Evolutionary conservation across 2,113 vertebrate genomes (phyloP).

Genomic region (Pholis gunnellus): DNA sequence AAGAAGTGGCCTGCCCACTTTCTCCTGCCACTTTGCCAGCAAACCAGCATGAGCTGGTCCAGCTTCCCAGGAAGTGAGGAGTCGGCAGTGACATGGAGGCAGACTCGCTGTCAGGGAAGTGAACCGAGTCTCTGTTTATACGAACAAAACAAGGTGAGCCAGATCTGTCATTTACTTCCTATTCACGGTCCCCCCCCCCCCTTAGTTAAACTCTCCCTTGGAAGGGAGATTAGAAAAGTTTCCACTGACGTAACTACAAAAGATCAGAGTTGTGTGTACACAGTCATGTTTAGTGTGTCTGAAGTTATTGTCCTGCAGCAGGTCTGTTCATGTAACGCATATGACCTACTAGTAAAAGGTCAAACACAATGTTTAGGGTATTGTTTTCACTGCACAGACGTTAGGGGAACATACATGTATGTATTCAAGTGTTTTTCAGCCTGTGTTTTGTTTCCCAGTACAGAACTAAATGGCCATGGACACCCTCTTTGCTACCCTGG

Average conservation of each 20-base stretch:
- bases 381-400: background rate
- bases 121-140: constrained; percentile 26
- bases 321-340: background rate
- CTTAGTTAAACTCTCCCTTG: background rate
- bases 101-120: constrained; percentile 27
- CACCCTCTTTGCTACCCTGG: constrained; percentile 21
- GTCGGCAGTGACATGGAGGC: constrained; percentile 32
- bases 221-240: background rate
- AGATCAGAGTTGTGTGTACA: background rate
- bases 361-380: background rate
- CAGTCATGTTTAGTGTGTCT: background rate
- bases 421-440: background rate
- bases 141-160: constrained; percentile 56
- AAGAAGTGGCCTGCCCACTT: constrained; percentile 72
- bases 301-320: background rate
- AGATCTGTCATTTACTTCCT: background rate
- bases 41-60: constrained; percentile 23
- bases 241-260: background rate
- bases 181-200: too few relatives aligned
- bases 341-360: background rate
- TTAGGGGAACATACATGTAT: too few relatives aligned
- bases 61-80: constrained; percentile 59
- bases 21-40: constrained; percentile 59
- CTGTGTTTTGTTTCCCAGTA: constrained; percentile 26
- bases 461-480: constrained; percentile 58